Percentiles rank a stretch among this genome's conserved stretches.
Evolutionary conservation across 2,888 invertebrate species (phyloP).

Genomic region (Lasioglossum malachurum): DNA sequence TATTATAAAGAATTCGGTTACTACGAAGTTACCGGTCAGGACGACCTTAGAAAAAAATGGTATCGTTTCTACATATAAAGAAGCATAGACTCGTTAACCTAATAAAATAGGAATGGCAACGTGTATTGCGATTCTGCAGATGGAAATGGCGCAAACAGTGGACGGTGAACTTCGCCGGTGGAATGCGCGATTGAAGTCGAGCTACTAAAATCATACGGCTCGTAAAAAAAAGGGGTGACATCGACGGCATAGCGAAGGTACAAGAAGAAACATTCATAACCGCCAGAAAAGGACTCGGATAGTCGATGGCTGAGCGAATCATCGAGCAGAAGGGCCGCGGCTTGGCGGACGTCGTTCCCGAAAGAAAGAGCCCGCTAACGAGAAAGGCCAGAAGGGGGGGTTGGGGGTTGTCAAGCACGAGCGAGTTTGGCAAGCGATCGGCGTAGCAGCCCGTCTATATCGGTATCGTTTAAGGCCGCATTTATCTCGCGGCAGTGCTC

Average conservation of each 20-base stretch:
- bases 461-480: slow-evolving; percentile 84
- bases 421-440: slow-evolving; percentile 82
- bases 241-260: neutral
- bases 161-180: neutral
- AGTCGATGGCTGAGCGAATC: slow-evolving; percentile 21
- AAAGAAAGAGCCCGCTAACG: slow-evolving; percentile 60
- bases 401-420: slow-evolving; percentile 63
- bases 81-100: no score
- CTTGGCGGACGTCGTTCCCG: slow-evolving; percentile 13
- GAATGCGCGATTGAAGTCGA: neutral
- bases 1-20: no score
- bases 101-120: neutral
- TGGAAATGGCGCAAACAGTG: neutral
- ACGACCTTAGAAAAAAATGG: no score
- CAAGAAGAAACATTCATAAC: slow-evolving; percentile 43
- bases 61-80: no score
- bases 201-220: neutral
- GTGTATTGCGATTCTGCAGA: neutral
- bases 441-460: slow-evolving; percentile 81
- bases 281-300: slow-evolving; percentile 47
- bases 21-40: no score
- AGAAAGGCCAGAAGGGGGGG: slow-evolving; percentile 51
- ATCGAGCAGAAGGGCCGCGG: slow-evolving; percentile 38
- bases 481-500: slow-evolving; percentile 78
- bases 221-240: neutral